A percentile compares a stretch with the other conserved stretches of the same genome.
phyloP scores from a whole-genome alignment of 2,888 invertebrate species.

The Watsonalla cultraria region DNA sequence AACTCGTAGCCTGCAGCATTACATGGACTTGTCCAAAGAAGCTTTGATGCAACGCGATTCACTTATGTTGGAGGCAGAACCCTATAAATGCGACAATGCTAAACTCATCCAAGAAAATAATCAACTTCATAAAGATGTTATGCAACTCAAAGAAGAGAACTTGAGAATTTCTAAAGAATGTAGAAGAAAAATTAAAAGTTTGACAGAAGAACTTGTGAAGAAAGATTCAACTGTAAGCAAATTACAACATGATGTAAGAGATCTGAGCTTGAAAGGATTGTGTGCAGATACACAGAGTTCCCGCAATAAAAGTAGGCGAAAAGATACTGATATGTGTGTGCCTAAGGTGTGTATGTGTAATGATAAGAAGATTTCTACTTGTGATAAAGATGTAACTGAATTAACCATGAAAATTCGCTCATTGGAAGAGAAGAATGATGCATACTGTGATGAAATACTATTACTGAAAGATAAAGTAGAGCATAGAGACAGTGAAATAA shows the following conservation, averaged over 20 bases:
- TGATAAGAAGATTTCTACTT: conserved; percentile 39
- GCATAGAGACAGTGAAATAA: conserved; percentile 84
- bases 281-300: conserved; percentile 69
- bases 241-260: conserved; percentile 64
- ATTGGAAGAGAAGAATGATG: conserved; percentile 64
- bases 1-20: conserved; percentile 91
- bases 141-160: conserved; percentile 82
- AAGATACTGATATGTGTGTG: conserved; percentile 38
- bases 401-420: conserved; percentile 61
- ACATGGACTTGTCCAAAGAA: conserved; percentile 86
- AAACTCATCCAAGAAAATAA: conserved; percentile 87
- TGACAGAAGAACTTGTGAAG: conserved; percentile 81
- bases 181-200: conserved; percentile 79
- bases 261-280: conserved; percentile 63
- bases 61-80: conserved; percentile 85
- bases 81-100: conserved; percentile 89
- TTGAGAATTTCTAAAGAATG: conserved; percentile 78
- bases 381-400: conserved; percentile 64
- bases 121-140: conserved; percentile 82
- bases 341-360: conserved; percentile 47
- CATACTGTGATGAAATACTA: conserved; percentile 55
- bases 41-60: conserved; percentile 84
- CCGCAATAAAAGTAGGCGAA: conserved; percentile 58
- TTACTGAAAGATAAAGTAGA: conserved; percentile 62
- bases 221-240: conserved; percentile 64